Evolutionary conservation across 2,113 vertebrate species (phyloP).

Genomic region (Chloropsis hardwickii): DNA sequence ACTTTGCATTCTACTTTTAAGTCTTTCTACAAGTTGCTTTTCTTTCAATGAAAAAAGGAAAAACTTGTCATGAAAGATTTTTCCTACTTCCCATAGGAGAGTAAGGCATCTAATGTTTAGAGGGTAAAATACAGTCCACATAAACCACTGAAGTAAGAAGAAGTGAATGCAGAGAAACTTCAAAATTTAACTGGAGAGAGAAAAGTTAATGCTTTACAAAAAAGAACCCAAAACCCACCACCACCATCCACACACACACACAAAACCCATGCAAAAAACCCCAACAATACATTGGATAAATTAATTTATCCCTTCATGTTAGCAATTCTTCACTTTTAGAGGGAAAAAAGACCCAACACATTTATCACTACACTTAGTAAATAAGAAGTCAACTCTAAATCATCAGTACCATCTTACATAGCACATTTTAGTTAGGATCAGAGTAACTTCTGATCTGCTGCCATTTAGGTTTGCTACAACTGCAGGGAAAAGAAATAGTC

Average conservation of each 20-base stretch:
- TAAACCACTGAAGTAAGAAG: background rate
- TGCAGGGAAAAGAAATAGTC: background rate
- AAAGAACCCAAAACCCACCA: background rate
- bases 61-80: background rate
- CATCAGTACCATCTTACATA: background rate
- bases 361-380: background rate
- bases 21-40: background rate
- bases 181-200: background rate
- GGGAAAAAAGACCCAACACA: accelerated
- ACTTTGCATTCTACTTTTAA: background rate
- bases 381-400: background rate
- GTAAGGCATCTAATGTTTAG: background rate
- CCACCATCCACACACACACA: background rate
- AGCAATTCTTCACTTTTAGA: background rate
- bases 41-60: background rate
- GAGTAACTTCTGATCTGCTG: background rate
- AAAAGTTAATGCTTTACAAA: background rate
- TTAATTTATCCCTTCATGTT: background rate
- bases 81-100: background rate
- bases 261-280: background rate
- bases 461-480: background rate
- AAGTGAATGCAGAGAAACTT: background rate
- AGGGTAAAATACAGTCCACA: accelerated
- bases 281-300: background rate
- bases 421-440: background rate